These are phyloP conservation scores for Euproctis similis DNA, from an alignment of 2,888 invertebrate species.

Conservation along the genomic window DNA sequence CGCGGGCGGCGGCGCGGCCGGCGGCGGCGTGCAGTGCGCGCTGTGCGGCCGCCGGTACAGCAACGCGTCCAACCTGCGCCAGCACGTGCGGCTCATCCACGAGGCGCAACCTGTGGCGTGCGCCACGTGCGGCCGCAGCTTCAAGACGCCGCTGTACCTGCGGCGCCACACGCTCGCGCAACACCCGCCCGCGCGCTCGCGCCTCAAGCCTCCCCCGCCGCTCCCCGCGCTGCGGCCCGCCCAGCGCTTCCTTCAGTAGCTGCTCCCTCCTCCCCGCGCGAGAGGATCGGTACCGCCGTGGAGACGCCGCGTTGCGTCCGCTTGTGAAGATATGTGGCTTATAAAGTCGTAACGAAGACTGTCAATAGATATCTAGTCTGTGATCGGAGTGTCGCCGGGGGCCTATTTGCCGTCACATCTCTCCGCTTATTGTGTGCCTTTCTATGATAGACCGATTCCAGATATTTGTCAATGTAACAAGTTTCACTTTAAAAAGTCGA, in stretches of 20 bases:
- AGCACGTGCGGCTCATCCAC: slow-evolving; percentile 85
- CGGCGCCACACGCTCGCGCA: slow-evolving; percentile 85
- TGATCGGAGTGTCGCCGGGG: slow-evolving; percentile 74
- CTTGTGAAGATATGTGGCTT: slow-evolving; percentile 48
- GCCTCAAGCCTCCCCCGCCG: slow-evolving; percentile 48
- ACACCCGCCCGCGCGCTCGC: slow-evolving; percentile 59
- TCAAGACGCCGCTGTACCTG: slow-evolving; percentile 85
- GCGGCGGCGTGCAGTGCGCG: slow-evolving; percentile 75
- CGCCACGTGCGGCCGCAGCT: slow-evolving; percentile 81
- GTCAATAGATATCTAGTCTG: slow-evolving; percentile 73
- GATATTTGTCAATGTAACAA: slow-evolving; percentile 40
- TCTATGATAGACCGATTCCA: slow-evolving; percentile 63
- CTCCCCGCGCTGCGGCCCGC: slow-evolving; percentile 53
- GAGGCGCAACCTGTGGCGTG: slow-evolving; percentile 82
- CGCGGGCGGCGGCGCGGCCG: slow-evolving; percentile 37
- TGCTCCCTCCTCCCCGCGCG: slow-evolving; percentile 21
- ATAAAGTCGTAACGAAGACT: slow-evolving; percentile 60
- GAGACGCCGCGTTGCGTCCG: too few relatives aligned
- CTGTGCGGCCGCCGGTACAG: slow-evolving; percentile 83
- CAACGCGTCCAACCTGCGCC: slow-evolving; percentile 83
- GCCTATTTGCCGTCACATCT: slow-evolving; percentile 67
- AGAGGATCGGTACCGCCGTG: too few relatives aligned
- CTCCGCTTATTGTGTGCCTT: slow-evolving; percentile 74
- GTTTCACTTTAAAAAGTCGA: too few relatives aligned
- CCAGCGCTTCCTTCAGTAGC: slow-evolving; percentile 41